phyloP scores from a whole-genome alignment of 2,888 invertebrate genomes.

The Panopea generosa region DNA sequence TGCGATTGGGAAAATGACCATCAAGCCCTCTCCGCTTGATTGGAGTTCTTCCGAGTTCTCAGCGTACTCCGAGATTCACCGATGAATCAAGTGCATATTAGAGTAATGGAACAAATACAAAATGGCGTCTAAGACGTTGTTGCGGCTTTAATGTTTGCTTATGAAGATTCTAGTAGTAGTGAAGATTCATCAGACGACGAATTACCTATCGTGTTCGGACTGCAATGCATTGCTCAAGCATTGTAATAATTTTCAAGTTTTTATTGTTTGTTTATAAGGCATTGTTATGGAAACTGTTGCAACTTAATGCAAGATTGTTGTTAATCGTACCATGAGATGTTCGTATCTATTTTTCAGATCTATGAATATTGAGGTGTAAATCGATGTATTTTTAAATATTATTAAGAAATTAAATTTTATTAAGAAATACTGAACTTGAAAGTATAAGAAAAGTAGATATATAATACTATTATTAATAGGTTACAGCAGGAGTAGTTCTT shows the following conservation, averaged over 20 bases:
- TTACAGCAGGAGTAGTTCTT: constrained; percentile 3
- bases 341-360: too few relatives aligned
- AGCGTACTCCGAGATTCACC: background rate
- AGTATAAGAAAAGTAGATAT: background rate
- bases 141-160: too few relatives aligned
- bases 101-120: constrained; percentile 2
- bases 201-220: background rate
- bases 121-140: constrained; percentile 3
- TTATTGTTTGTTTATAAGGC: too few relatives aligned
- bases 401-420: too few relatives aligned
- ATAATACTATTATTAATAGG: constrained; percentile 3
- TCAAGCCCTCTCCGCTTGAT: too few relatives aligned
- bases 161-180: too few relatives aligned
- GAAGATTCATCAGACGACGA: too few relatives aligned
- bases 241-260: background rate
- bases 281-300: too few relatives aligned
- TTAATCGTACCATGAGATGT: too few relatives aligned
- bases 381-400: constrained; percentile 3
- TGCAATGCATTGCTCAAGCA: background rate
- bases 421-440: constrained; percentile 3
- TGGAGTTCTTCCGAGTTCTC: constrained; percentile 3
- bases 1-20: too few relatives aligned
- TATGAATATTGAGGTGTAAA: constrained; percentile 1
- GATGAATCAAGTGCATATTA: constrained; percentile 3
- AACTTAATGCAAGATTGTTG: too few relatives aligned